phyloP scores from a whole-genome alignment of 2,888 invertebrate genomes.

The Chaetogeoica ovagalla region DNA sequence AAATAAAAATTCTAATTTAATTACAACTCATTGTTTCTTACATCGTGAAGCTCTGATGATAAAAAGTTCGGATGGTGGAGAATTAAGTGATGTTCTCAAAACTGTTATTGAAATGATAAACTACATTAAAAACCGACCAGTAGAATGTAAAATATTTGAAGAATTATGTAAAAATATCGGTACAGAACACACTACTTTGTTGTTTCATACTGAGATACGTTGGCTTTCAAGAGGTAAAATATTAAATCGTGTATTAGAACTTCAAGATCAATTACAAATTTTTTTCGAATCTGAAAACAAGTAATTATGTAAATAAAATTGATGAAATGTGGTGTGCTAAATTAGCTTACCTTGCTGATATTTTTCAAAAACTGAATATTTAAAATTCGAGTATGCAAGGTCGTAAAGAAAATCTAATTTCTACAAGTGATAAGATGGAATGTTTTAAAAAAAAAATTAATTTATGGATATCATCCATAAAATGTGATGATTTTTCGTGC shows the following conservation, averaged over 20 bases:
- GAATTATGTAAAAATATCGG: constrained; percentile 34
- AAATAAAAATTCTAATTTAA: constrained; percentile 55
- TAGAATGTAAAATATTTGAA: constrained; percentile 53
- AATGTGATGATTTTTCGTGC: neutral
- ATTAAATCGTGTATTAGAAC: too few relatives aligned
- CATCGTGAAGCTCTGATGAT: constrained; percentile 25
- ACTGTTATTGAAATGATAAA: constrained; percentile 30
- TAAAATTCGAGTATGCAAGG: constrained; percentile 45
- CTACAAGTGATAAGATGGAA: constrained; percentile 23
- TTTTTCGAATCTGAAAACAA: neutral
- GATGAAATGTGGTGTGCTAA: constrained; percentile 49
- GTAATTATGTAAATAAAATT: constrained; percentile 26
- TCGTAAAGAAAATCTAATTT: constrained; percentile 27
- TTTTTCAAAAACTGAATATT: constrained; percentile 54
- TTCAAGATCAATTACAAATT: too few relatives aligned
- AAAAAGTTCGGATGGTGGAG: constrained; percentile 20
- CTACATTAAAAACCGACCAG: constrained; percentile 54
- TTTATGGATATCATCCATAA: constrained; percentile 27
- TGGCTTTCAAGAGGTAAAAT: too few relatives aligned
- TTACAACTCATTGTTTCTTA: constrained; percentile 53
- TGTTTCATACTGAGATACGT: too few relatives aligned
- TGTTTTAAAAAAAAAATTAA: constrained; percentile 29
- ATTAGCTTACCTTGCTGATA: constrained; percentile 54
- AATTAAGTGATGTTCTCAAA: constrained; percentile 43
- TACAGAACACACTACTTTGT: too few relatives aligned